phyloP scores from a whole-genome alignment of 1,140 invertebrate genomes.

The Atta cephalotes region DNA sequence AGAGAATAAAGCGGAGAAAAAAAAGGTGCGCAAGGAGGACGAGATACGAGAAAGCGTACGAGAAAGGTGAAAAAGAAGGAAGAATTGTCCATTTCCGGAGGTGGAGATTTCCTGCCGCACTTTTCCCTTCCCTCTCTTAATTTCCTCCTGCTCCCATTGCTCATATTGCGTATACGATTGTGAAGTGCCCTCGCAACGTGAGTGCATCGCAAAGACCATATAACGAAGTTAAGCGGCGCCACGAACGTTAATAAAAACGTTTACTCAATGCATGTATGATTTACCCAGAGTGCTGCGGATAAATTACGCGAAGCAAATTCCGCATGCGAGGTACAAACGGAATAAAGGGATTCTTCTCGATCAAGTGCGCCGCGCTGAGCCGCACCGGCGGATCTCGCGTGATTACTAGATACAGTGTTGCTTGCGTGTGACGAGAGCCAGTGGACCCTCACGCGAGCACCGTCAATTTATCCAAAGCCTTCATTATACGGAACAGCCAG shows the following conservation, averaged over 20 bases:
- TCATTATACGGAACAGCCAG: constrained; percentile 38
- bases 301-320: neutral
- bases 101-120: constrained; percentile 31
- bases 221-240: constrained; percentile 12
- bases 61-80: constrained; percentile 20
- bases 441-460: constrained; percentile 43
- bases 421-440: constrained; percentile 44
- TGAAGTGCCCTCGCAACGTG: neutral
- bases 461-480: constrained; percentile 45
- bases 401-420: constrained; percentile 48
- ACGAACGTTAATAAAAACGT: neutral
- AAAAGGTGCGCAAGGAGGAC: neutral
- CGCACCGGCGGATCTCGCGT: constrained; percentile 25
- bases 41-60: neutral
- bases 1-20: neutral
- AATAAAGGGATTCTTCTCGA: neutral
- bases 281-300: neutral
- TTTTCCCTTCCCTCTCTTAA: neutral
- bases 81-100: constrained; percentile 38
- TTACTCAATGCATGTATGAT: constrained; percentile 45
- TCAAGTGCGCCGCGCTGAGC: neutral
- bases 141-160: neutral
- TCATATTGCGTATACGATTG: neutral
- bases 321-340: neutral
- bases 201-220: neutral